Evolutionary conservation across 2,113 vertebrate species (phyloP).

Genomic region (Xenus cinereus): DNA sequence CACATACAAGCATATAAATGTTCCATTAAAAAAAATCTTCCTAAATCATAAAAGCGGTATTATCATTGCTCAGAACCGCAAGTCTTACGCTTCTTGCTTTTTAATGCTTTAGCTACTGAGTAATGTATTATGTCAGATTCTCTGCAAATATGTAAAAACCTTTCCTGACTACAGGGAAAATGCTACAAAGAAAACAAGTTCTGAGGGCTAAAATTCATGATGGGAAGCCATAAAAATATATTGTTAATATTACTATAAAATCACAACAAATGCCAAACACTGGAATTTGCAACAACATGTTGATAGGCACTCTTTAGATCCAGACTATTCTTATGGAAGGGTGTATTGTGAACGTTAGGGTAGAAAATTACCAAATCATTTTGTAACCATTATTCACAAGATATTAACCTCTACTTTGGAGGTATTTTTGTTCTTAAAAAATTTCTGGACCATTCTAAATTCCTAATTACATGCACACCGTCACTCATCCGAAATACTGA

Average conservation of each 20-base stretch:
- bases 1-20: neutral
- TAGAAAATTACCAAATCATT: neutral
- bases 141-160: neutral
- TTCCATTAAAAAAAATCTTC: neutral
- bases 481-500: neutral
- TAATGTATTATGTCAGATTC: neutral
- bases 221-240: neutral
- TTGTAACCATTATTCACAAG: neutral
- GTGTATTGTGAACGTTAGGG: neutral
- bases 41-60: neutral
- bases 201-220: neutral
- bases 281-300: neutral
- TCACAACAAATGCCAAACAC: neutral
- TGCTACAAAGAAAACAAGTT: neutral
- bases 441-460: neutral
- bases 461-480: accelerated
- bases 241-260: neutral
- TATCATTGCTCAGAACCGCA: neutral
- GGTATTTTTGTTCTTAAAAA: neutral
- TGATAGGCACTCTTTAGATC: neutral
- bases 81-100: neutral
- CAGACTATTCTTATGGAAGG: neutral
- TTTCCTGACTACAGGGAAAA: neutral
- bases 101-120: neutral
- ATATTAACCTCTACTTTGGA: neutral